These are phyloP conservation scores for Phlogophora meticulosa DNA, from an alignment of 2,888 invertebrate species.

Conservation along the genomic window DNA sequence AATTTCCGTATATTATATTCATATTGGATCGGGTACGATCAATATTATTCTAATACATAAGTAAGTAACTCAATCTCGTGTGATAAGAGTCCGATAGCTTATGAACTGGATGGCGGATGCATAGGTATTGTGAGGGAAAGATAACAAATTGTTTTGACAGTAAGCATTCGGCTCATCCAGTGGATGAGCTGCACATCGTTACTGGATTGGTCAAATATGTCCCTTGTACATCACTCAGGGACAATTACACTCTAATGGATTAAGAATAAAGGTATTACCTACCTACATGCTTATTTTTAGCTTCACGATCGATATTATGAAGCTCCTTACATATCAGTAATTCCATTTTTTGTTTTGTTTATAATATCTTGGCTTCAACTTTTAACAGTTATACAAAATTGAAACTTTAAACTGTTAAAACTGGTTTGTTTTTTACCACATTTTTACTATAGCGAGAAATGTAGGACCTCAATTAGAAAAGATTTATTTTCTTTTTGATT, in stretches of 20 bases:
- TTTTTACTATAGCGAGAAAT: too few species aligned
- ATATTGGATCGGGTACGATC: slow-evolving; percentile 13
- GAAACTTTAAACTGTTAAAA: too few species aligned
- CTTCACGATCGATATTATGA: slow-evolving; percentile 3
- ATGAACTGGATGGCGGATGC: background rate
- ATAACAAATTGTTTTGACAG: slow-evolving; percentile 28
- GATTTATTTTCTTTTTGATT: background rate
- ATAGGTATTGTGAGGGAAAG: background rate
- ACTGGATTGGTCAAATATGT: background rate
- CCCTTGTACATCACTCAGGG: background rate
- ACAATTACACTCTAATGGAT: background rate
- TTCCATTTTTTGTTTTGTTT: background rate
- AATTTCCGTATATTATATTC: background rate
- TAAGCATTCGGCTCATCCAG: background rate
- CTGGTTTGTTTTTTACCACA: too few species aligned
- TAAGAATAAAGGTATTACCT: background rate
- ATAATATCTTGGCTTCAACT: background rate
- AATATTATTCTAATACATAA: slow-evolving; percentile 13
- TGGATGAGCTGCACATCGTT: background rate
- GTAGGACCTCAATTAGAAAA: slow-evolving; percentile 5
- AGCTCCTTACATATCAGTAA: background rate
- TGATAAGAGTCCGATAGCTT: slow-evolving; percentile 25
- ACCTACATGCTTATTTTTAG: slow-evolving; percentile 8
- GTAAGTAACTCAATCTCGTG: slow-evolving; percentile 7
- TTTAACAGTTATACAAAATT: too few species aligned